Evolutionary conservation across 2,113 vertebrate species (phyloP).

Genomic region (Chunga burmeisteri): DNA sequence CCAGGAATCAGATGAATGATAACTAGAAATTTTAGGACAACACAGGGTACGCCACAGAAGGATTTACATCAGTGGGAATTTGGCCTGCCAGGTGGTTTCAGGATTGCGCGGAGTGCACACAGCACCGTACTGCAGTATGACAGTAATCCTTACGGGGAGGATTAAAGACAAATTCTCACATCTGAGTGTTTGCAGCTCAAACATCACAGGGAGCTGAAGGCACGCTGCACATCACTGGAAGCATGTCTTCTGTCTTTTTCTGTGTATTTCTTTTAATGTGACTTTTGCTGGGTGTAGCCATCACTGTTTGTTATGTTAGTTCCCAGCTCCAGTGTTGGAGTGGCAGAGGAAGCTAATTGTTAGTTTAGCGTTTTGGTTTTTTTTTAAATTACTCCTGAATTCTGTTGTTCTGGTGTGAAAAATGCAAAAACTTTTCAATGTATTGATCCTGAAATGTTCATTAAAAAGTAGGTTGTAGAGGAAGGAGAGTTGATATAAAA

Average conservation of each 20-base stretch:
- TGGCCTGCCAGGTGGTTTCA: background rate
- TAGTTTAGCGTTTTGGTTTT: background rate
- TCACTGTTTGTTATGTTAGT: background rate
- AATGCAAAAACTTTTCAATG: background rate
- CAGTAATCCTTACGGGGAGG: background rate
- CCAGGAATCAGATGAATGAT: background rate
- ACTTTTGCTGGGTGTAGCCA: background rate
- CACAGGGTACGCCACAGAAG: background rate
- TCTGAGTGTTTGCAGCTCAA: background rate
- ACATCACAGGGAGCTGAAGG: background rate
- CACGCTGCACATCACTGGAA: background rate
- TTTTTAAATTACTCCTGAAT: background rate
- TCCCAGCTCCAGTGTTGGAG: background rate
- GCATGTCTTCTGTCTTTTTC: background rate
- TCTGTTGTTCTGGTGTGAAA: background rate
- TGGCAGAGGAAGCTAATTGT: background rate
- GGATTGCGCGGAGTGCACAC: background rate
- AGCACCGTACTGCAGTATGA: rapidly evolving
- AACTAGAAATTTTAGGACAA: background rate
- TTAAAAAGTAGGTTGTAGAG: background rate
- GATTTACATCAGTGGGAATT: background rate
- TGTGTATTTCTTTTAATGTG: background rate
- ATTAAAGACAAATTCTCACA: background rate
- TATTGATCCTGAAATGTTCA: background rate
- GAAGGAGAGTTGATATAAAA: background rate